Evolutionary conservation across 2,797 vertebrate species (phyloP).

Genomic region (Lerista edwardsae): DNA sequence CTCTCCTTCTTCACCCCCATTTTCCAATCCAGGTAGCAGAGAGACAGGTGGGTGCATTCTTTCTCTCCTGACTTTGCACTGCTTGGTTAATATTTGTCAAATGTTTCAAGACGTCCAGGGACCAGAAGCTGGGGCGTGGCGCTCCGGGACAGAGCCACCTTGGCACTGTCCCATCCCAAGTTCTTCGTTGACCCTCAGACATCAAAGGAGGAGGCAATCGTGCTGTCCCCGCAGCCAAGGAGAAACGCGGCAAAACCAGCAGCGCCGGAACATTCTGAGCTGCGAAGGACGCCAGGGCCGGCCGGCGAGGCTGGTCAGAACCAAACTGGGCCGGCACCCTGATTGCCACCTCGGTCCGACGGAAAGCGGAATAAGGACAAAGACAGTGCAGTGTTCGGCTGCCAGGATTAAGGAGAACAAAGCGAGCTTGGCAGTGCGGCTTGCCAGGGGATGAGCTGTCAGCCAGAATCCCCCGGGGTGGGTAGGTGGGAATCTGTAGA

Average conservation of each 20-base stretch:
- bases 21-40: too few species aligned
- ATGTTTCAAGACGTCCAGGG: background rate
- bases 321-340: background rate
- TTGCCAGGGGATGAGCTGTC: too few species aligned
- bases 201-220: background rate
- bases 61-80: background rate
- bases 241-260: background rate
- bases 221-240: too few species aligned
- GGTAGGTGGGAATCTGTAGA: too few species aligned
- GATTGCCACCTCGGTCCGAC: background rate
- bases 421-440: conserved; percentile 47
- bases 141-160: background rate
- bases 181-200: background rate
- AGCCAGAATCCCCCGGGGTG: too few species aligned
- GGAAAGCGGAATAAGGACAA: conserved; percentile 53
- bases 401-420: conserved; percentile 43
- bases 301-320: background rate
- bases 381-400: conserved; percentile 51
- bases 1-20: too few species aligned
- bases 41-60: too few species aligned
- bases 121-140: too few species aligned
- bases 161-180: background rate
- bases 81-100: background rate
- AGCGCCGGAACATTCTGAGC: background rate
- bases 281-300: background rate